Base-by-base conservation (phyloP, 2,113 vertebrate genomes). In the Motacilla tschutschensis region DNA sequence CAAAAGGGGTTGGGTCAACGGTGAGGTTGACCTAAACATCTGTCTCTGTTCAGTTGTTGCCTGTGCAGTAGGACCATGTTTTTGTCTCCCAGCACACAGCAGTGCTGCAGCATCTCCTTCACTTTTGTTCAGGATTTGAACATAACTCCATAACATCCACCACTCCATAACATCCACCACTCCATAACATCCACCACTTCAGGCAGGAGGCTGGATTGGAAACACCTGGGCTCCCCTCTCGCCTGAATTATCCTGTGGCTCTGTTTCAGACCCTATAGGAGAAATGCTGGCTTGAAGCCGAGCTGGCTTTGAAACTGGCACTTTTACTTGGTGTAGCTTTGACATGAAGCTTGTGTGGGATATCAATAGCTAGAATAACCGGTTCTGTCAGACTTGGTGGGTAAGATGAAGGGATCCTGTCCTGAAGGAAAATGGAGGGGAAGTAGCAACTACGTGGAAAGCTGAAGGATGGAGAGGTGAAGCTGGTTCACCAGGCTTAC, bases 181-280 rank as follows among this genome's bases (percentile, higher is more conserved):
- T 33, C 33, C 33, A 33, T 33, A 33, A 33, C 33, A 33, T 33
- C 33, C 33, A 33, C 33, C 2, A 5, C 15, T 44, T 40, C 8
- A 43, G 64, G n/a, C n/a, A 43, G 20, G 12, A 73, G 44, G 40
- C 28, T 73, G 43, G n/a, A n/a, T 24, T 7, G 3, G 40, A 54
- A 12, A 46, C 13, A 14, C 14, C 10, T 0, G 0, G 20, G 0
- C 5, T 78, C 3, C 4, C 7, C 41, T 79, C 14, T 47, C 69
- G 35, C 17, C 36, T 36, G 22, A 28, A 28, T 67, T 75, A n/a
- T 31, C 72, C 54, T 28, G 11, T 43, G 29, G 9, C 31, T 72
- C 33, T 64, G 3, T 40, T 28, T 69, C 10, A 22, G 12, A 60
- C 12, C 8, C 41, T 41, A 40, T 31, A 53, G 31, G 12, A 31